Percentiles rank a stretch among this genome's conserved stretches.
phyloP scores from a whole-genome alignment of 2,888 invertebrate species.

The Anagyrus pseudococci region DNA sequence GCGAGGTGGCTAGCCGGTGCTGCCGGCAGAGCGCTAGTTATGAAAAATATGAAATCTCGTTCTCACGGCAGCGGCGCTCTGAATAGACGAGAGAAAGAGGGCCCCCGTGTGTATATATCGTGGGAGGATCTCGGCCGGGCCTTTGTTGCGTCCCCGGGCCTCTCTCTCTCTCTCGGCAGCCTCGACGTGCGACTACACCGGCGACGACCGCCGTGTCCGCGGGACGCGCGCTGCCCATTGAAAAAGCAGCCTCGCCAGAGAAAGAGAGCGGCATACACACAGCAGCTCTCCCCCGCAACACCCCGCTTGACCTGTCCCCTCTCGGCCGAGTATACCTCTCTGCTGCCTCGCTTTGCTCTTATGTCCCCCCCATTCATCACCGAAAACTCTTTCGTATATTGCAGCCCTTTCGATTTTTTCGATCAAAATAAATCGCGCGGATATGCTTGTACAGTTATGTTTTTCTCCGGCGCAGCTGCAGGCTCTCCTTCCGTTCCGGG shows the following conservation, averaged over 20 bases:
- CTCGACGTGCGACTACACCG: neutral
- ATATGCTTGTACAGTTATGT: slow-evolving; percentile 49
- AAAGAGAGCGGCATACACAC: slow-evolving; percentile 50
- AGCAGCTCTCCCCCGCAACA: too few relatives aligned
- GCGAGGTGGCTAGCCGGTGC: neutral
- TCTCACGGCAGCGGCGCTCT: slow-evolving; percentile 58
- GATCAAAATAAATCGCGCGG: slow-evolving; percentile 59
- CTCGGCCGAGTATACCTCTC: too few relatives aligned
- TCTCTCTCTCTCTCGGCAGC: too few relatives aligned
- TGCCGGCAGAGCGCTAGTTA: too few relatives aligned
- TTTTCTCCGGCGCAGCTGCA: slow-evolving; percentile 19
- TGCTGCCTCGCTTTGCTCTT: too few relatives aligned
- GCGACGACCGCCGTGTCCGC: neutral
- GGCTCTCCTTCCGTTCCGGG: slow-evolving; percentile 6
- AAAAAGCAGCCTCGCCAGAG: too few relatives aligned
- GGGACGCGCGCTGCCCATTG: slow-evolving; percentile 59
- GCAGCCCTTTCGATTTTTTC: slow-evolving; percentile 48
- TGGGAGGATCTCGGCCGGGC: slow-evolving; percentile 64
- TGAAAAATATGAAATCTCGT: slow-evolving; percentile 62
- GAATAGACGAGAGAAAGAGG: slow-evolving; percentile 52
- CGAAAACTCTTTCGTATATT: too few relatives aligned
- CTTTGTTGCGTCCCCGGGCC: slow-evolving; percentile 54
- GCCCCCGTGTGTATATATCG: slow-evolving; percentile 62
- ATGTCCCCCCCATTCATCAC: slow-evolving; percentile 54
- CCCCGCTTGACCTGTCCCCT: slow-evolving; percentile 58